Evolutionary conservation across 2,888 invertebrate genomes (phyloP).

Genomic region (Phymatocera aterrima): DNA sequence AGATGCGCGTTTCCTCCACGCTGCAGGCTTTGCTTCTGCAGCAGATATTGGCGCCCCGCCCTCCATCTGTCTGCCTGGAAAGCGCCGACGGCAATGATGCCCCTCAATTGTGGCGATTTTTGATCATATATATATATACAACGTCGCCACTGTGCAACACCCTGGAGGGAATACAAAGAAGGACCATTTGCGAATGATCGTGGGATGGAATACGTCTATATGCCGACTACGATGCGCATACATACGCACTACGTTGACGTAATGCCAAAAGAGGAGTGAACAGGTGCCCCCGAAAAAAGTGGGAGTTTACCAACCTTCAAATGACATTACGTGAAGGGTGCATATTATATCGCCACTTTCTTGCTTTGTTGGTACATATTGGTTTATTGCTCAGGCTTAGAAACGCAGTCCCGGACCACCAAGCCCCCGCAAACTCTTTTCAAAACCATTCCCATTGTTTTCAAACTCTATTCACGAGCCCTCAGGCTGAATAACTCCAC

Average conservation of each 20-base stretch:
- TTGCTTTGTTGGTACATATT: conserved; percentile 49
- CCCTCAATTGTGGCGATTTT: conserved; percentile 37
- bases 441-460: conserved; percentile 8
- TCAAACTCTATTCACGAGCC: background rate
- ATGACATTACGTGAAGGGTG: conserved; percentile 58
- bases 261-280: conserved; percentile 35
- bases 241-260: conserved; percentile 13
- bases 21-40: conserved; percentile 24
- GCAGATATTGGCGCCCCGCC: conserved; percentile 44
- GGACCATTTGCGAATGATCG: conserved; percentile 28
- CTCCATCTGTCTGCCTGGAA: conserved; percentile 39
- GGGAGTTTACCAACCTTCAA: conserved; percentile 22
- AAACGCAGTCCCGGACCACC: background rate
- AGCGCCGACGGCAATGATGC: conserved; percentile 42
- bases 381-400: conserved; percentile 13
- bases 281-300: conserved; percentile 26
- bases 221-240: background rate
- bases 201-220: background rate
- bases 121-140: conserved; percentile 20
- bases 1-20: background rate
- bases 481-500: background rate
- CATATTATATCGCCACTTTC: conserved; percentile 70
- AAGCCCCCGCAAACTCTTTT: conserved; percentile 10
- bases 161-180: conserved; percentile 24
- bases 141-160: conserved; percentile 7